Evolutionary conservation across 92 coral and sea anemone genomes (phyloP).

Genomic region (Ricordea florida): DNA sequence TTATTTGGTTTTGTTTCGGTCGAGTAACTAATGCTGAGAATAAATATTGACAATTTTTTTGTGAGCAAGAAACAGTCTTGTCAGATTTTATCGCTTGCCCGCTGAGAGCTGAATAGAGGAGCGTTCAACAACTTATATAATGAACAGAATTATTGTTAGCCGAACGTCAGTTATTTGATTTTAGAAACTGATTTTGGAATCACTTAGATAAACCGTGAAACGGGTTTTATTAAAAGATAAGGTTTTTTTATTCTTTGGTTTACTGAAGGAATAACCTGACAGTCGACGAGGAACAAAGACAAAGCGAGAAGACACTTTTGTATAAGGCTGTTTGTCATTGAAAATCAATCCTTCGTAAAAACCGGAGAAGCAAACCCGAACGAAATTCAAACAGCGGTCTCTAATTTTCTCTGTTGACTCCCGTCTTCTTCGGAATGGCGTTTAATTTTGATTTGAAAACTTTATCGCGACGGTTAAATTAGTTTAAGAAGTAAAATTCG

Average conservation of each 20-base stretch:
- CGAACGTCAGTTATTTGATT: slow-evolving; percentile 29
- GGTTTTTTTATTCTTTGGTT: slow-evolving; percentile 23
- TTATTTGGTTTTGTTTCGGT: not conserved
- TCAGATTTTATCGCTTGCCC: slow-evolving; percentile 38
- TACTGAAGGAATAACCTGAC: not conserved
- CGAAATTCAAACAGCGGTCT: not conserved
- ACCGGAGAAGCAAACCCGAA: not conserved
- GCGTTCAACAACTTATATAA: slow-evolving; percentile 19
- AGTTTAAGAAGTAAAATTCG: not conserved
- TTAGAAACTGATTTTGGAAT: slow-evolving; percentile 18
- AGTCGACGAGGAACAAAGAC: not conserved
- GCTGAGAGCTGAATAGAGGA: slow-evolving; percentile 39
- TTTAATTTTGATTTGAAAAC: slow-evolving; percentile 5
- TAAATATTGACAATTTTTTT: slow-evolving; percentile 34
- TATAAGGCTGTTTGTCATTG: not conserved
- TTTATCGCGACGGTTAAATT: slow-evolving; percentile 24
- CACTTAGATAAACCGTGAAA: slow-evolving; percentile 26
- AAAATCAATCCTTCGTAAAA: not conserved
- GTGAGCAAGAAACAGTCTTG: slow-evolving; percentile 10
- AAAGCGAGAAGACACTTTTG: not conserved
- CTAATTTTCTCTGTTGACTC: not conserved
- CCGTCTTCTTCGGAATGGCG: slow-evolving; percentile 14
- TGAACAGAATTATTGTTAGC: slow-evolving; percentile 18
- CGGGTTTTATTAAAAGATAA: slow-evolving; percentile 33
- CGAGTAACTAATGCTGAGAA: not conserved